These are phyloP conservation scores for Pelodytes ibericus DNA, from an alignment of 2,797 vertebrate species.

Conservation along the genomic window DNA sequence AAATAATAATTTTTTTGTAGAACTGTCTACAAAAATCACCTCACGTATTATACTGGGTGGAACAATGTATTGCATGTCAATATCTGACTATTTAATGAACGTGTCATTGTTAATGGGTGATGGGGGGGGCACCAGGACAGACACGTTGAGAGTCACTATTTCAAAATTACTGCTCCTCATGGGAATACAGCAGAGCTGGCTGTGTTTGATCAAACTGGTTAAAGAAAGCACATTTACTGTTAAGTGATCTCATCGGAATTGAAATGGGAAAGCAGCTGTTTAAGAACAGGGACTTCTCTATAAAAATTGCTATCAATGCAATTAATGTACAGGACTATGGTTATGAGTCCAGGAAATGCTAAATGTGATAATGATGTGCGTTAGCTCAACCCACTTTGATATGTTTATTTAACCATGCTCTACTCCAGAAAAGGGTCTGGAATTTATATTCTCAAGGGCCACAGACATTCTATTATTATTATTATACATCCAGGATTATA, in stretches of 20 bases:
- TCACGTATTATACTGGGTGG: not conserved
- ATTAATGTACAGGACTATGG: slow-evolving; percentile 4
- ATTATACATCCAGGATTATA: too few species aligned
- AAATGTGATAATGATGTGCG: slow-evolving; percentile 18
- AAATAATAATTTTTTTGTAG: too few species aligned
- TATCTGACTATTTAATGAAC: slow-evolving; percentile 17
- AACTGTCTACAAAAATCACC: too few species aligned
- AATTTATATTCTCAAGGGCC: too few species aligned
- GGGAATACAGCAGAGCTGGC: slow-evolving; percentile 24
- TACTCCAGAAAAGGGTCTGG: too few species aligned
- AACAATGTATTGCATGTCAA: not conserved
- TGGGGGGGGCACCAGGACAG: slow-evolving; percentile 2
- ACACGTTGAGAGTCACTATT: slow-evolving; percentile 16
- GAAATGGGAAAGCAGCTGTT: slow-evolving; percentile 18
- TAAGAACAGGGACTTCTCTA: slow-evolving; percentile 13
- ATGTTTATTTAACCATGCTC: too few species aligned
- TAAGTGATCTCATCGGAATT: slow-evolving; percentile 38
- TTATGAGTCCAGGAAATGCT: not conserved
- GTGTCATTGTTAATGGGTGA: slow-evolving; percentile 24
- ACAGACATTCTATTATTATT: too few species aligned
- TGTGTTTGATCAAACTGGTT: slow-evolving; percentile 42
- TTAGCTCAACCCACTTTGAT: too few species aligned
- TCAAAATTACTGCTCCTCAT: slow-evolving; percentile 18
- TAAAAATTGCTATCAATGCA: slow-evolving; percentile 18
- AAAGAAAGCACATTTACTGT: slow-evolving; percentile 34